Base-by-base conservation (phyloP, 2,113 vertebrate species). In the Cinclus mexicanus region DNA sequence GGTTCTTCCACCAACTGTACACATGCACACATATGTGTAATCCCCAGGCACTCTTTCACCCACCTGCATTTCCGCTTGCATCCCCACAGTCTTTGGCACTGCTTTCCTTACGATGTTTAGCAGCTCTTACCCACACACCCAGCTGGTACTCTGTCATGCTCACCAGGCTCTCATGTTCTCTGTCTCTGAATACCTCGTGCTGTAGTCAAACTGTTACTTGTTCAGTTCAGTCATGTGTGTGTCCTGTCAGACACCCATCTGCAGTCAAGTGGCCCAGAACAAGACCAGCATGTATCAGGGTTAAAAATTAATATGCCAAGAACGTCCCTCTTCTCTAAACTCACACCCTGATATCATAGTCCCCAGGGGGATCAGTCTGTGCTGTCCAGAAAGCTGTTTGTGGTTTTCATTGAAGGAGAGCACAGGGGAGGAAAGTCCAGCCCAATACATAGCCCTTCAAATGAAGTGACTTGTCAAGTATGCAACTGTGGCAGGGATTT, bases 401-500 rank as follows among this genome's bases (percentile, higher is more conserved):
- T 94, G 94, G 86, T 93, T 98, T 96, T 96, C 84, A 68, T 89
- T 93, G 96, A 83, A 91, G 92, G 78, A 95, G 68, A 83, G 72
- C 24, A 2, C 61, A 68, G 63, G 79, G 79, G 75, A 96, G 89
- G 82, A 87, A 97, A 89, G 72, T 83, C 95, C 79, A 94, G 92
- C 88, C 86, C 69, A 96, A 79, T 53, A 80, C 71, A 85, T 92
- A 72, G 83, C 96, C 92, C 94, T 98, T 96, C 95, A 97, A 97
- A 97, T 97, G 97, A 98, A 98, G 96, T 98, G 96, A 97, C 98
- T 98, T 98, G 96, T 98, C 98, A 98, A 97, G 88, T 96, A 94
- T 67, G 95, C 96, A 97, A 97, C 97, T 94, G 94, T 97, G 95
- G 94, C 96, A 3, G 86, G 95, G 91, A 97, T 97, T 97, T 92